Base-by-base conservation (phyloP, 2,888 invertebrate genomes). In the Boloria euphrosyne region DNA sequence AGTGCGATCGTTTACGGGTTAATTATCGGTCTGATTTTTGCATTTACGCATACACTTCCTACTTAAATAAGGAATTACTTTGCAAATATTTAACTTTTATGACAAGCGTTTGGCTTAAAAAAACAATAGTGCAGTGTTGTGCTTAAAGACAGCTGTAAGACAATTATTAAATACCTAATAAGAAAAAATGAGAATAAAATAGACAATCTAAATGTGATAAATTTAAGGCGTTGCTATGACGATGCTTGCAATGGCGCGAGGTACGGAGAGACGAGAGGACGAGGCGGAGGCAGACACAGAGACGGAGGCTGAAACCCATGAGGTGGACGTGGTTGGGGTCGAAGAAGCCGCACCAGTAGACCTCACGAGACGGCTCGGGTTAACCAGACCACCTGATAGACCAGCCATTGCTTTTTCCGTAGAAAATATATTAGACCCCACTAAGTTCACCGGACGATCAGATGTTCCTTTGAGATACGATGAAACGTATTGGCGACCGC, bases 351-450 rank as follows among this genome's bases (percentile, higher is more conserved):
- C 91, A 13, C 91, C 91, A 2, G 91, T 92, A 13, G 92, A 92
- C 76, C 75, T 92, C 13, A 92, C 90, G 57, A 79, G 93, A 62
- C 87, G 93, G 49, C 86, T 94, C 63, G 93, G 93, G 57, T 90
- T 94, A 68, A 95, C 94, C 60, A 87, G 95, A 76, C 85, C 91
- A 2, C 88, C 90, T 0, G 91, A 95, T 94, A 74, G 93, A 61
- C 81, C 87, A 0, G 83, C 89, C 3, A 91, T 97, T 71, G 96
- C 97, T 17, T 97, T 97, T 87, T 97, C 97, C 5, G 97, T 97
- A 22, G 97, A 97, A 89, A 97, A 97, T 81, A 97, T 97, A 72
- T 89, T 97, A 74, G 97, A 97, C 86, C 97, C 97, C 4, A 97
- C 95, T 77, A 97, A 97, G 90, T 97, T 97, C 84, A 97, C 97